Percentiles rank a stretch among this genome's conserved stretches.
These are phyloP conservation scores for Cervus canadensis DNA, from an alignment of 2,113 vertebrate species.

Conservation along the genomic window DNA sequence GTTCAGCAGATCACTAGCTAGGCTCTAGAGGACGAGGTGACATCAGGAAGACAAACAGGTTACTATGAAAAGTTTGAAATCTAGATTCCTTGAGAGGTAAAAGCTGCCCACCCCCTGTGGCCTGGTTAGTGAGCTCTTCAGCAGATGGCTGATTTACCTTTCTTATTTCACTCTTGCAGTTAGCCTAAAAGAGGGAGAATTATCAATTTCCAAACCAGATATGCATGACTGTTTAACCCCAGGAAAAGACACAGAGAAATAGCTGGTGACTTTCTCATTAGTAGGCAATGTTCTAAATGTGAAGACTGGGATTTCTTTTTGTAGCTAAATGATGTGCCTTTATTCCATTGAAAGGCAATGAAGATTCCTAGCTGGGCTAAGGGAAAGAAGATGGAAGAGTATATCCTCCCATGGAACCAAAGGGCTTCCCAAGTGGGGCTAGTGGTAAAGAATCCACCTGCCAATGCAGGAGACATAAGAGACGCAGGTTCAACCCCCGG, in stretches of 20 bases:
- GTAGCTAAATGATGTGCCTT: neutral
- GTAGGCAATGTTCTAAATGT: neutral
- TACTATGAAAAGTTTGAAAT: neutral
- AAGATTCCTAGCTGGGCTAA: neutral
- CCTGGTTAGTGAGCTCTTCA: conserved; percentile 15
- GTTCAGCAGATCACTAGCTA: conserved; percentile 34
- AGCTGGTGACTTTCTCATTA: conserved; percentile 11
- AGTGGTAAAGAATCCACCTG: neutral
- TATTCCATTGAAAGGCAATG: neutral
- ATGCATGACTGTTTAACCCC: conserved; percentile 34
- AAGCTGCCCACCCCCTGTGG: neutral
- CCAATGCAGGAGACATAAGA: neutral
- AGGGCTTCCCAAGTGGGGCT: neutral
- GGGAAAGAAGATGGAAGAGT: neutral
- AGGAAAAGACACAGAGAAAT: conserved; percentile 35
- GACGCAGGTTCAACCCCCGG: neutral
- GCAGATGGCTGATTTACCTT: conserved; percentile 54
- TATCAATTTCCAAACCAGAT: conserved; percentile 59
- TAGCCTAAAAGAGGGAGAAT: conserved; percentile 30
- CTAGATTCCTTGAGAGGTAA: conserved; percentile 29
- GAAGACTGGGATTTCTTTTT: neutral
- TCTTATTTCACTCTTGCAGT: conserved; percentile 36
- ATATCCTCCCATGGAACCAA: neutral
- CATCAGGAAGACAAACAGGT: conserved; percentile 12
- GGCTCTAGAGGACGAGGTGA: neutral